A percentile compares a stretch with the other conserved stretches of the same genome.
phyloP scores from a whole-genome alignment of 2,797 vertebrate species.

The Anguilla anguilla region DNA sequence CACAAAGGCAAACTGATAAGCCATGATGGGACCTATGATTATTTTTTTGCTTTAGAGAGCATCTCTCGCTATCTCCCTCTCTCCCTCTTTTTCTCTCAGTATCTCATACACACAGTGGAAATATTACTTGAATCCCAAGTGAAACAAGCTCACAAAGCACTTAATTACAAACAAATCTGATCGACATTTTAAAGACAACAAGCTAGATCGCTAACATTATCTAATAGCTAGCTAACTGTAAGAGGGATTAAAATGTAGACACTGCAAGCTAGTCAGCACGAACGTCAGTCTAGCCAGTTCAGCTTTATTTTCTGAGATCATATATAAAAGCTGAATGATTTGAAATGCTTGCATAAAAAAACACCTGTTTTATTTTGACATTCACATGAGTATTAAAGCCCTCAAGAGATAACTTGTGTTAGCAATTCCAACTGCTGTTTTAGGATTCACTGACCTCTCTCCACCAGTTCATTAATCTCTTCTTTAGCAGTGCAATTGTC shows the following conservation, averaged over 20 bases:
- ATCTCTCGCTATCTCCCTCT: background rate
- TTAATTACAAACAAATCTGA: background rate
- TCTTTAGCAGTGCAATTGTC: constrained; percentile 20
- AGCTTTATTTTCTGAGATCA: no score
- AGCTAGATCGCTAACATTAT: no score
- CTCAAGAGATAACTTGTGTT: constrained; percentile 13
- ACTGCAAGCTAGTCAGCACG: no score
- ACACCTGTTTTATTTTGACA: background rate
- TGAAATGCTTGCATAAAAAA: background rate
- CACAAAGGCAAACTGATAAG: background rate
- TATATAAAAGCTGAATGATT: no score
- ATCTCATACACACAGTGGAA: background rate
- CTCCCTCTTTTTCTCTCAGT: background rate
- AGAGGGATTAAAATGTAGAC: no score
- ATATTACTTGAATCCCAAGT: no score
- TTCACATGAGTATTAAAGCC: background rate
- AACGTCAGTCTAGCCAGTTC: no score
- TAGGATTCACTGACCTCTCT: constrained; percentile 15
- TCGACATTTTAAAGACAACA: no score
- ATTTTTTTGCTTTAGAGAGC: no score
- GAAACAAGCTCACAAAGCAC: background rate
- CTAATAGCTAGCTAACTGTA: no score
- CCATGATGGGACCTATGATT: background rate
- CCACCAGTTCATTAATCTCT: constrained; percentile 25
- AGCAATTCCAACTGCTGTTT: constrained; percentile 2